phyloP scores from a whole-genome alignment of 2,888 invertebrate genomes.

The Lapara coniferarum region DNA sequence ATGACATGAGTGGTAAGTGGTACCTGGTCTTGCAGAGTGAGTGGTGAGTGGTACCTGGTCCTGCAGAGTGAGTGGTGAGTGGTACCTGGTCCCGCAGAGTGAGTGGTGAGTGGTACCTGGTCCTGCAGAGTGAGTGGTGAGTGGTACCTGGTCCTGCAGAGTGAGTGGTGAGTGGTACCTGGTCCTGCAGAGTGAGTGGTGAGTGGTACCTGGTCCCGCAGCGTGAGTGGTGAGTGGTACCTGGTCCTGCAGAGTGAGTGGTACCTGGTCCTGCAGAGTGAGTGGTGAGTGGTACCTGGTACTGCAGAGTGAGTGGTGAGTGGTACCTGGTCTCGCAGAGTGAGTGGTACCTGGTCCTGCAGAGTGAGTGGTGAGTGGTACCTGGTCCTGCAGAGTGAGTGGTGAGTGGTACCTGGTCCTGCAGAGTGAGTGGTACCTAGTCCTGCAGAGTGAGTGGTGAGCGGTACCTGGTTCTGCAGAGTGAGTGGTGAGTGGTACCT shows the following conservation, averaged over 20 bases:
- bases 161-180: no score
- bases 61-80: no score
- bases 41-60: constrained; percentile 53
- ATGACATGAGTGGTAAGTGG: no score
- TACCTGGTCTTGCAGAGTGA: no score
- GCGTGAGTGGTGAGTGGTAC: no score
- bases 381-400: no score
- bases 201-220: constrained; percentile 57
- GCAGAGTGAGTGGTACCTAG: not conserved
- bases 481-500: not conserved
- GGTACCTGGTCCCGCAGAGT: constrained; percentile 58
- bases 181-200: no score
- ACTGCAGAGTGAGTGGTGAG: no score
- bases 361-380: not conserved
- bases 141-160: constrained; percentile 58
- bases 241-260: constrained; percentile 56
- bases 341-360: not conserved
- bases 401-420: no score
- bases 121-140: constrained; percentile 58
- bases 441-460: no score
- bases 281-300: constrained; percentile 55
- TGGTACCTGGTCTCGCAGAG: constrained; percentile 57
- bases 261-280: constrained; percentile 59
- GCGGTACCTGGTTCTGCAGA: not conserved
- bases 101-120: constrained; percentile 56